Base-by-base conservation (phyloP, 2,113 vertebrate species). In the Hyperoodon ampullatus region DNA sequence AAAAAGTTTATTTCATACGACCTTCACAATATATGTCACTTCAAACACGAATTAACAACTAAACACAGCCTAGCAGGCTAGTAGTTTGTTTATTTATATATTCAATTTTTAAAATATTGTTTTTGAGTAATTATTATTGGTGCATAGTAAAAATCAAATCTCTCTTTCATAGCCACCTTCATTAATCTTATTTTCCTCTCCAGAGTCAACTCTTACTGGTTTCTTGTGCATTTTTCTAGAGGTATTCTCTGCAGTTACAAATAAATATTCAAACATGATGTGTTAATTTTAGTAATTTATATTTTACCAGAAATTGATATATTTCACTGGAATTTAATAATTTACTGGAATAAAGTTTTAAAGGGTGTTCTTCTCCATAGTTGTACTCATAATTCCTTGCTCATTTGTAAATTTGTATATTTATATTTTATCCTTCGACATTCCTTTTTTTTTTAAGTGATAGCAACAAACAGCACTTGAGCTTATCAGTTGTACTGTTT, bases 41-140 rank as follows among this genome's bases (percentile, higher is more conserved):
- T 91, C 23, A 88, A 88, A 71, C 33, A 61, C 72, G 8, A 91
- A n/a, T 88, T 66, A 90, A 84, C 84, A 71, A 58, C 33, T 81
- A 94, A 86, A 90, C 21, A 66, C 4, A 90, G 26, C 47, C 74
- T 75, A 28, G 2, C 13, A 85, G 15, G 30, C 53, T 88, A 87
- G 44, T 33, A 63, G 8, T 15, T 61, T 88, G 8, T 55, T 93
- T 89, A 81, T 84, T 70, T 63, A 77, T 26, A 39, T 6, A 74
- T 87, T 94, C 91, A 60, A 28, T 88, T 95, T 86, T 92, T 9
- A 18, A 88, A 95, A 84, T 95, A 72, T 18, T 61, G 12, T 72
- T 93, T 84, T 96, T 84, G 15, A 47, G 11, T 61, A 90, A 55
- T 84, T 83, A n/a, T 74, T 74, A 55, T 71, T 80, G 15, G 6